Conservation (phyloP, 1,140 invertebrate genomes). For the Chelonus insularis region DNA sequence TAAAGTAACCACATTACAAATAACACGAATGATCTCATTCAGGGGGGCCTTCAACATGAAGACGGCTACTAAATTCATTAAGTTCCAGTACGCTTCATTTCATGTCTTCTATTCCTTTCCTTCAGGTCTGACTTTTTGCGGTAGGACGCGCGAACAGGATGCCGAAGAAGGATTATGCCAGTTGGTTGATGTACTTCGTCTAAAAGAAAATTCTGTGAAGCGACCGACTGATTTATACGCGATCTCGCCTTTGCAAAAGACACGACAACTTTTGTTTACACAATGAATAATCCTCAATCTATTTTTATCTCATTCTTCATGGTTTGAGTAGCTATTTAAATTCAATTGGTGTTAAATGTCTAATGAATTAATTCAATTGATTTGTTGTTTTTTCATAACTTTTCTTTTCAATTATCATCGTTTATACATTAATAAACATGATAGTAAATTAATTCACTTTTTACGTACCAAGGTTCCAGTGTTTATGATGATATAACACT, state of each 20-base stretch:
- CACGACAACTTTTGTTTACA: background rate
- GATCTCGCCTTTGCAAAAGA: background rate
- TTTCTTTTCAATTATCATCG: too few species aligned
- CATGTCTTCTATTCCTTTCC: slow-evolving; percentile 28
- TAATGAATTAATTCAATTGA: background rate
- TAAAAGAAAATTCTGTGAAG: slow-evolving; percentile 28
- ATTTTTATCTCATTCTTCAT: background rate
- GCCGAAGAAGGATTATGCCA: slow-evolving; percentile 21
- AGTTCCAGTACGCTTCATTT: slow-evolving; percentile 34
- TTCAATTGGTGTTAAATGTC: background rate
- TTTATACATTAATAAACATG: too few species aligned
- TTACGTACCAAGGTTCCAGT: too few species aligned
- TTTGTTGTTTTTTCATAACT: background rate
- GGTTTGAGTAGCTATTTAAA: background rate
- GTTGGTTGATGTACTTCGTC: slow-evolving; percentile 3
- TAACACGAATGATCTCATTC: background rate
- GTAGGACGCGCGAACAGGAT: slow-evolving; percentile 1
- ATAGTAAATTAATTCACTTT: too few species aligned
- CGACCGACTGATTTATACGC: slow-evolving; percentile 28
- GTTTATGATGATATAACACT: background rate
- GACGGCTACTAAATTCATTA: slow-evolving; percentile 37
- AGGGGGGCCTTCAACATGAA: background rate
- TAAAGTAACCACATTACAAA: background rate
- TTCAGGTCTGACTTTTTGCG: slow-evolving; percentile 32
- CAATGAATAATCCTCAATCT: background rate